Base-by-base conservation (phyloP, 2,113 vertebrate species). In the Lipotes vexillifer region DNA sequence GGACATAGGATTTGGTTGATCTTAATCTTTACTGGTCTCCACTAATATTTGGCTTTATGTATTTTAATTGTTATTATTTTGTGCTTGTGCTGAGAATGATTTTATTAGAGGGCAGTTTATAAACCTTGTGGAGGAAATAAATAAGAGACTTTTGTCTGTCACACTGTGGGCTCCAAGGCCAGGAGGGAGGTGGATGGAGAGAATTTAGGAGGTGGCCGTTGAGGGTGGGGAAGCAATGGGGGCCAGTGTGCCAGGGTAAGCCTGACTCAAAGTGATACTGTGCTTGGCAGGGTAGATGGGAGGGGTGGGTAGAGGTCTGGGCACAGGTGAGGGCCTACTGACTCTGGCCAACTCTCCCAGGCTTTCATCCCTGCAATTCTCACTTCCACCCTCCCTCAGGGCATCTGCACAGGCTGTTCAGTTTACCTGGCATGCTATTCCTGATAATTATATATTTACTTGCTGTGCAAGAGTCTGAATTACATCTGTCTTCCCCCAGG, bases 31-130 rank as follows among this genome's bases (percentile, higher is more conserved):
- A 27, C 38, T 85, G 38, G 33, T 69, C 55, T 63, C 68, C 5
- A 4, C 8, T 55, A 66, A 46, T 38, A 80, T 90, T 23, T 52
- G 81, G 63, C 90, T 93, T 90, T 83, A 75, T 21, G 5, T 77
- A 83, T 94, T 66, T 92, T 94, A 95, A 93, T 93, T 92, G 71
- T 81, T 71, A 63, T 84, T 84, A 88, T 94, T 81, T 87, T 83
- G 68, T 83, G 80, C 36, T 86, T 86, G 27, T 90, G 85, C n/a
- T 71, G 68, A 66, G 85, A 72, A 59, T 52, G 52, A 87, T 52
- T 88, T 83, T 77, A 80, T 87, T 52, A 90, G 38, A 52, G 81
- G 61, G 74, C 68, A 72, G 85, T 90, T 86, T 82, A 68, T 57
- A 95, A 63, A 77, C 59, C 72, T 94, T 88, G 75, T 78, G 72